phyloP scores from a whole-genome alignment of 1,140 invertebrate genomes.

The Ctenoplectra terminalis region DNA sequence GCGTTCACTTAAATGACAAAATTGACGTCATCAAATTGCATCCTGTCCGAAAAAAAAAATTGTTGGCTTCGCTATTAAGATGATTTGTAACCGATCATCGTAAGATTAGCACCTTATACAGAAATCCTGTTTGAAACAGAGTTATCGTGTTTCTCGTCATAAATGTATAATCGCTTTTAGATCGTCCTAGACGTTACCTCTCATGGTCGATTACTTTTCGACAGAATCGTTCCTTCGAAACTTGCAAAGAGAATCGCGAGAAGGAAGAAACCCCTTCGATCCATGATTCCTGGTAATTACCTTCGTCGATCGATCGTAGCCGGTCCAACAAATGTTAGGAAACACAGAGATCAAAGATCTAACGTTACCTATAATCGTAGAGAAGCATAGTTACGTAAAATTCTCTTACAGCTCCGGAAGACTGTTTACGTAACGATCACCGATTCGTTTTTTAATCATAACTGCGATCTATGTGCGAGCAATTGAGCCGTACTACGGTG shows the following conservation, averaged over 20 bases:
- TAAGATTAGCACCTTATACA: not conserved
- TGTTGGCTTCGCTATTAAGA: not conserved
- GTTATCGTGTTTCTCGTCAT: not conserved
- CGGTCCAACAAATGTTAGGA: not conserved
- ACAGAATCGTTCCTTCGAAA: not conserved
- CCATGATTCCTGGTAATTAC: not conserved
- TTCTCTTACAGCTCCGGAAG: not conserved
- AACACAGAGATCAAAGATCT: not conserved
- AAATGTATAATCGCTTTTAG: not conserved
- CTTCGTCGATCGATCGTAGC: not conserved
- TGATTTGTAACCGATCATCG: not conserved
- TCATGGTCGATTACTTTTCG: not conserved
- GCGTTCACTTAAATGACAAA: conserved; percentile 22
- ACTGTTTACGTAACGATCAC: conserved; percentile 19
- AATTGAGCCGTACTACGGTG: not conserved
- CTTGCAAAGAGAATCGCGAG: not conserved
- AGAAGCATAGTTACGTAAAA: conserved; percentile 40
- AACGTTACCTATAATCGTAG: not conserved
- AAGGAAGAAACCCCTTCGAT: not conserved
- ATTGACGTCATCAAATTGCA: not conserved
- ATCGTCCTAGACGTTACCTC: not conserved
- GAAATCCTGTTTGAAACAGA: not conserved
- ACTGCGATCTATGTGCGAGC: not conserved
- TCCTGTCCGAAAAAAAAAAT: not conserved
- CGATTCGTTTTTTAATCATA: conserved; percentile 7